phyloP scores from a whole-genome alignment of 2,888 invertebrate species.

The Oxytorus armatus region DNA sequence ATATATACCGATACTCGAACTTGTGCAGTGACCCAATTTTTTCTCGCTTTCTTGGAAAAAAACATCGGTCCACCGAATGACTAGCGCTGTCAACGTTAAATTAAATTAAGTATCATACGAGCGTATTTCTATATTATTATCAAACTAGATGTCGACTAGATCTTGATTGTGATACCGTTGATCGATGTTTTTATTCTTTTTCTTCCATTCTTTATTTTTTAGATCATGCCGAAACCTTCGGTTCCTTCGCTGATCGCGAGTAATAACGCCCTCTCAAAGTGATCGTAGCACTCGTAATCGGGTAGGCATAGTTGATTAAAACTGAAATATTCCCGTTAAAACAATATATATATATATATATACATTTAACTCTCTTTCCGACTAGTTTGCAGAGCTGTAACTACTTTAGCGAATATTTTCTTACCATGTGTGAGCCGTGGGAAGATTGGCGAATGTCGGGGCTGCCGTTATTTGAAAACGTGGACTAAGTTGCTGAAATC shows the following conservation, averaged over 20 bases:
- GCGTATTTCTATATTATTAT: constrained; percentile 46
- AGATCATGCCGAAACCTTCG: constrained; percentile 95
- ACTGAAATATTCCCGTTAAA: constrained; percentile 88
- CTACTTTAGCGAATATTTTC: no score
- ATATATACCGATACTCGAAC: constrained; percentile 45
- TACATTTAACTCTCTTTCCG: no score
- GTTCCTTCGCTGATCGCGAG: constrained; percentile 98
- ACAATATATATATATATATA: no score
- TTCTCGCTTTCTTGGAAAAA: constrained; percentile 37
- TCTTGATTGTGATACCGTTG: constrained; percentile 64
- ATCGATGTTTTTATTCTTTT: constrained; percentile 40
- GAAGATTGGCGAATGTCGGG: constrained; percentile 95
- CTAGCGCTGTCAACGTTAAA: constrained; percentile 49
- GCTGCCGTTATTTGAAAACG: constrained; percentile 96
- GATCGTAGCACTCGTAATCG: constrained; percentile 97
- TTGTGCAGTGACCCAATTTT: constrained; percentile 34
- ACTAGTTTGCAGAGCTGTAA: no score
- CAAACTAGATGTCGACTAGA: constrained; percentile 72
- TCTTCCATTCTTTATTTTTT: constrained; percentile 70
- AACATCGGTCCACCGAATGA: constrained; percentile 46
- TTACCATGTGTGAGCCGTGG: constrained; percentile 97
- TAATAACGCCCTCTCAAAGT: constrained; percentile 94
- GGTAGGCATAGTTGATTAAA: constrained; percentile 98
- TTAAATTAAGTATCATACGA: constrained; percentile 67
- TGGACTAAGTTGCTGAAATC: constrained; percentile 95